Evolutionary conservation across 2,797 vertebrate species (phyloP).

Genomic region (Enteromius anoplus): DNA sequence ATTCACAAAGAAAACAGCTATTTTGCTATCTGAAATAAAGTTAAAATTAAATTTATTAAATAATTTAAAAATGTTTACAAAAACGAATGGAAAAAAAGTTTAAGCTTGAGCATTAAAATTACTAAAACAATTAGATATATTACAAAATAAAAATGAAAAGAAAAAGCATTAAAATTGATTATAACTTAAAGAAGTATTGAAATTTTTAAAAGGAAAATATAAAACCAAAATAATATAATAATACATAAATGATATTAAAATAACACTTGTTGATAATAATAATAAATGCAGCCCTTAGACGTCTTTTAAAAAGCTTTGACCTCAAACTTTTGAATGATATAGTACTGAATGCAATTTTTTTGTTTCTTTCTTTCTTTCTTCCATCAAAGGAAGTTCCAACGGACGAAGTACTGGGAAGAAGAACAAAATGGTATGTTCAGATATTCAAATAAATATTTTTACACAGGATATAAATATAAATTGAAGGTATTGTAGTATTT

Average conservation of each 20-base stretch:
- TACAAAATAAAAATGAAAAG: neutral
- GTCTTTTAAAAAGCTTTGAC: neutral
- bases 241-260: neutral
- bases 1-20: too few species aligned
- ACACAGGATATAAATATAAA: neutral
- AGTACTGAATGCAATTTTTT: neutral
- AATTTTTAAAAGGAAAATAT: neutral
- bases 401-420: slow-evolving; percentile 70
- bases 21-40: neutral
- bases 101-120: neutral
- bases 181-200: neutral
- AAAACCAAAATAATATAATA: neutral
- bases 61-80: neutral
- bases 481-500: neutral
- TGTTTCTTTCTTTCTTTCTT: neutral
- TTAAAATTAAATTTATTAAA: neutral
- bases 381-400: slow-evolving; percentile 64
- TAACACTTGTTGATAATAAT: neutral
- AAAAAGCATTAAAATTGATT: neutral
- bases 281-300: neutral
- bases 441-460: neutral
- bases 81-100: neutral
- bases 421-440: slow-evolving; percentile 68
- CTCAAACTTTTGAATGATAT: neutral
- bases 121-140: neutral